Base-by-base conservation (phyloP, 2,797 vertebrate genomes). In the Selene dorsalis region DNA sequence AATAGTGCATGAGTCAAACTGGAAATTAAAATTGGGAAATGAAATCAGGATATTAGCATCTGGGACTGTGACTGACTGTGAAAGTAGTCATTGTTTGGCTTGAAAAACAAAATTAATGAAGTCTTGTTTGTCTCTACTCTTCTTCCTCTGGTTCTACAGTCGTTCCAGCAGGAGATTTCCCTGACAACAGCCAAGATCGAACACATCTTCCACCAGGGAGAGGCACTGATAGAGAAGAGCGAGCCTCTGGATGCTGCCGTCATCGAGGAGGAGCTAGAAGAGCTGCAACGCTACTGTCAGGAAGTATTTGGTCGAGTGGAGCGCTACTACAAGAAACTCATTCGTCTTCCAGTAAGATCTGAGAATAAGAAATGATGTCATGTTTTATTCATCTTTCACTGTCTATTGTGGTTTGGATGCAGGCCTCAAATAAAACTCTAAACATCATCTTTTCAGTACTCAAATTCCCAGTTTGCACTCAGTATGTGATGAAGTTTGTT, bases 271-370 rank as follows among this genome's bases (percentile, higher is more conserved):
- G 98, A 99, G 53, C 93, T 99, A 59, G 98, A 99, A 4, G 98
- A 99, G 77, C 95, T 99, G 57, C 95, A 94, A 17, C 95, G 95
- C 30, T 99, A 99, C 93, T 99, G 97, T 77, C 96, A 97, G 68
- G 98, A 99, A 84, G 98, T 99, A 86, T 99, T 99, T 12, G 97
- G 98, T 12, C 96, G 97, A 2, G 97, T 99, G 79, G 97, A 98
- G 13, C 95, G 98, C 82, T 99, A 99, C 89, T 97, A 98, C 93
- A 97, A 96, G 89, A 99, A 98, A 79, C 94, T 99, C 71, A 97
- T 97, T 24, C 95, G 94, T 32, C 95, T 98, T 82, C 97, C 98
- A 16, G 98, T 99, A 92, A 86, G 96, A 70, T 11, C 52, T 41
- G 9, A 57, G 16, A 84, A 69, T 20, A n/a, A 24, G 14, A 3